A percentile compares a stretch with the other conserved stretches of the same genome.
These are phyloP conservation scores for Drosophila koepferae DNA, from an alignment of 2,888 invertebrate species.

Conservation along the genomic window DNA sequence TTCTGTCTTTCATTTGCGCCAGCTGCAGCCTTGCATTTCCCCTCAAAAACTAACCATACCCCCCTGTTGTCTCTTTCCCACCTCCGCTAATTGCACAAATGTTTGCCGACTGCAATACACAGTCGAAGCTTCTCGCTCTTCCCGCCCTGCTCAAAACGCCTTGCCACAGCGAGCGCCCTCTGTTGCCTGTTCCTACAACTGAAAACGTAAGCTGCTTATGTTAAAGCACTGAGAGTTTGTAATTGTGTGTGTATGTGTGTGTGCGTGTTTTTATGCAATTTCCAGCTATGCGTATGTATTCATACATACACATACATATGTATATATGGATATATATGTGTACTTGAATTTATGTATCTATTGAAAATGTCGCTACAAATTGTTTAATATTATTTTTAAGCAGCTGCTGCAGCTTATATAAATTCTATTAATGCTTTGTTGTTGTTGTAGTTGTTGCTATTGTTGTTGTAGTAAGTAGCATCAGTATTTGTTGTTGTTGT, in stretches of 20 bases:
- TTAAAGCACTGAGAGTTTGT: slow-evolving; percentile 38
- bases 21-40: slow-evolving; percentile 24
- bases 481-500: slow-evolving; percentile 55
- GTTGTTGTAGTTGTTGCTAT: slow-evolving; percentile 45
- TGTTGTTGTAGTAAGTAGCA: slow-evolving; percentile 56
- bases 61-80: slow-evolving; percentile 9
- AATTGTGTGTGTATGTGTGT: slow-evolving; percentile 40
- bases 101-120: slow-evolving; percentile 49
- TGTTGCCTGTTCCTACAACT: slow-evolving; percentile 35
- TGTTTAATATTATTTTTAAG: slow-evolving; percentile 31
- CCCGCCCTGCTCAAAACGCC: not conserved
- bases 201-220: slow-evolving; percentile 75
- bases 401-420: slow-evolving; percentile 49
- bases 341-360: slow-evolving; percentile 15
- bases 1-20: slow-evolving; percentile 23
- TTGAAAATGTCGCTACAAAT: slow-evolving; percentile 39
- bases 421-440: slow-evolving; percentile 66
- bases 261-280: slow-evolving; percentile 39
- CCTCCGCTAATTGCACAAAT: slow-evolving; percentile 74
- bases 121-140: slow-evolving; percentile 11
- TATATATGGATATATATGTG: not conserved
- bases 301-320: not conserved
- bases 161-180: not conserved
- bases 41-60: not conserved
- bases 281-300: slow-evolving; percentile 25